Base-by-base conservation (phyloP, 2,113 vertebrate genomes). In the Agelaius phoeniceus region DNA sequence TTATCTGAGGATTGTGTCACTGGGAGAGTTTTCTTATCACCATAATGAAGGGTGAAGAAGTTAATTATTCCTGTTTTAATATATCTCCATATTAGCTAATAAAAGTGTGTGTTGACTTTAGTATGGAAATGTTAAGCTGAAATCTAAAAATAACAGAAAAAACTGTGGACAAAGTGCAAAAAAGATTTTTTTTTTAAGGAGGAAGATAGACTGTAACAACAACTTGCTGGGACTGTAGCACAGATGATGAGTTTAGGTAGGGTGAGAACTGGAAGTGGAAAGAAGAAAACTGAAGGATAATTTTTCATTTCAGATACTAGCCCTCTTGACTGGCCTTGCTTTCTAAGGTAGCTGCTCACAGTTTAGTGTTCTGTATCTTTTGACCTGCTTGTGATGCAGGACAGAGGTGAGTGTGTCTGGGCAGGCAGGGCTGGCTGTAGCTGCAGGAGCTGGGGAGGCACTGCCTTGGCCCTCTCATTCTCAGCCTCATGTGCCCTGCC, bases 1-100 rank as follows among this genome's bases (percentile, higher is more conserved):
- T 49, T 62, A 24, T 77, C 44, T 77, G 49, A 77, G 58, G 46
- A 93, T 84, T 83, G 43, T 73, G 54, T 39, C 41, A 90, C 11
- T 33, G 30, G 22, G 23, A 90, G 20, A 54, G 18, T 93, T 94
- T 76, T 65, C 68, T 82, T 90, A 23, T 72, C 81, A 12, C 55
- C 23, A 63, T 77, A 81, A 69, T 63, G 76, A 84, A 62, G 28
- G 21, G 7, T 88, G 61, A 62, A 62, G 72, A 74, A 76, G 22
- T 90, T 88, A 77, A 90, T 94, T 73, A 69, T 87, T 71, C 16
- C 61, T 67, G 31, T 83, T 89, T 92, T 63, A 92, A 54, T 80
- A 35, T 78, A 35, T 57, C 6, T 96, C 28, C 44, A 9, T 87
- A 75, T 30, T 74, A 31, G 83, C 30, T 84, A 65, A 54, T 37